Evolutionary conservation across 2,888 invertebrate genomes (phyloP), one percentile per base, ranked within the genome.

Genomic region (Netelia melanura): DNA sequence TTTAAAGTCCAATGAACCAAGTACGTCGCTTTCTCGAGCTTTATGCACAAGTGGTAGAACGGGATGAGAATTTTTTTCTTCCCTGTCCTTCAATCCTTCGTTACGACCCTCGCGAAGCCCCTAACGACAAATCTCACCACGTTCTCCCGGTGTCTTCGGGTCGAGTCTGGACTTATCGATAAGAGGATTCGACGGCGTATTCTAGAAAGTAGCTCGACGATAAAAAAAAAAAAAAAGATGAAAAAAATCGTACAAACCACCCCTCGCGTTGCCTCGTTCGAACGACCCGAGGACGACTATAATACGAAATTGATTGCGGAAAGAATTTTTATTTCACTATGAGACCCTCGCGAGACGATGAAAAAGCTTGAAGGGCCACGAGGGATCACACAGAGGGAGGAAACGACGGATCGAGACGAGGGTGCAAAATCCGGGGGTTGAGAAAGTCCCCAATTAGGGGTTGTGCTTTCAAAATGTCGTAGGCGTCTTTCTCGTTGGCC

Each of bases 221-320:
- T 25, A 21, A 23, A 3, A 38, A 10, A 23, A 3, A 38, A 10
- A 23, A 23, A 43, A 38, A 61, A 30, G 30, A 30, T 30, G 30
- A 30, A 30, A 30, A 30, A 30, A 30, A 30, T 30, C 30, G 30
- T 5, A 30, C 25, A 64, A 61, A 14, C 11, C 25, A 58, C 23
- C 48, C 67, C 64, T 67, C n/a, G 54, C 23, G 56, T 38, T n/a
- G 3, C 56, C 30, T 44, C 14, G 54, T 58, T 30, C 21, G 56
- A 43, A 61, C 38, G 44, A 48, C 52, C 23, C 21, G 43, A 61
- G n/a, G 11, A 65, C 54, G 67, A 61, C 23, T 83, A 8, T 76
- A 71, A 75, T 84, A 61, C 75, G 30, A 81, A 84, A 84, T 78
- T 81, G 70, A 84, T 84, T 81, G 77, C 74, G 68, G 10, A 61